Evolutionary conservation across 2,888 invertebrate genomes (phyloP).

Genomic region (Autographa pulchrina): DNA sequence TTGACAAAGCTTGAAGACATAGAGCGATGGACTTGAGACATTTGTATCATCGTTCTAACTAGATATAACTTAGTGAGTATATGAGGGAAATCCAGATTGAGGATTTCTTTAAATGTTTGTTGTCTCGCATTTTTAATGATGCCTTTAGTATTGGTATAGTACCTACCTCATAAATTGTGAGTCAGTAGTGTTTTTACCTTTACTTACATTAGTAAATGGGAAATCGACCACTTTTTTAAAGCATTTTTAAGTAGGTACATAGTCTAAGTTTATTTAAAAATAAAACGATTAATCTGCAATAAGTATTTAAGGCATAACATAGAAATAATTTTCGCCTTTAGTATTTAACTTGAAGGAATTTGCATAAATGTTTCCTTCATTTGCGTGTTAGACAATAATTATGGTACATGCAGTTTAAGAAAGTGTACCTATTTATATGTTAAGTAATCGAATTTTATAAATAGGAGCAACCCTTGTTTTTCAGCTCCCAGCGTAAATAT

Average conservation of each 20-base stretch:
- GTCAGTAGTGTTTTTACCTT: too few species aligned
- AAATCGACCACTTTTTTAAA: too few species aligned
- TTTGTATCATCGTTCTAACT: neutral
- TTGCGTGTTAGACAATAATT: slow-evolving; percentile 14
- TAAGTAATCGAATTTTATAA: slow-evolving; percentile 39
- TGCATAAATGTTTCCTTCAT: slow-evolving; percentile 17
- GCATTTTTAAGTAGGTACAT: too few species aligned
- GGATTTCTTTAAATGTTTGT: neutral
- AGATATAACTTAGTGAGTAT: too few species aligned
- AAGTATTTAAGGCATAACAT: neutral
- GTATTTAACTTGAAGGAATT: neutral
- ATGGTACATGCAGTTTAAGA: slow-evolving; percentile 30
- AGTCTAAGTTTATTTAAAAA: too few species aligned
- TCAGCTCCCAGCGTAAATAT: slow-evolving; percentile 38
- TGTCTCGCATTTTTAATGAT: too few species aligned
- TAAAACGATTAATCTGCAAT: too few species aligned
- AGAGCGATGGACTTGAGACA: neutral
- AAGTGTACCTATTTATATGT: slow-evolving; percentile 2
- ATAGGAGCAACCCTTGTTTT: slow-evolving; percentile 43
- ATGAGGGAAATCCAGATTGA: neutral
- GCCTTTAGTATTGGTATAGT: too few species aligned
- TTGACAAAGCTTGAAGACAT: neutral
- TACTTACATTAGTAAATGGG: too few species aligned
- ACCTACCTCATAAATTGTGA: too few species aligned
- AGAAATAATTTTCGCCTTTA: neutral